Conservation (phyloP, 2,113 vertebrate genomes). For the Pachycephala philippinensis region DNA sequence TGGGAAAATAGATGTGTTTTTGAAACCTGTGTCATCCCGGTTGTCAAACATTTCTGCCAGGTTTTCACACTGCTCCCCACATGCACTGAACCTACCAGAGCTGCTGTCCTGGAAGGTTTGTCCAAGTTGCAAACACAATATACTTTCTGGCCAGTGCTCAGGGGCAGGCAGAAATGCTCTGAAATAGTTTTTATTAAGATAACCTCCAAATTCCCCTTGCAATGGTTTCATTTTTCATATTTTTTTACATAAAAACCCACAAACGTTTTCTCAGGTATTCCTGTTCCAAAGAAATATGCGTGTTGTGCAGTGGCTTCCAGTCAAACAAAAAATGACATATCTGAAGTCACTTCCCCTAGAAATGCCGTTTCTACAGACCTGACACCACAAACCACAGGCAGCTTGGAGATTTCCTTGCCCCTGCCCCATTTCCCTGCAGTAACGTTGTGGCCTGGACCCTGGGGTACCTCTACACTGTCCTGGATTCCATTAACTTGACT, state of each 20-base stretch:
- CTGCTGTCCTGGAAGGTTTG: background rate
- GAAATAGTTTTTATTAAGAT: background rate
- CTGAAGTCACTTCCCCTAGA: background rate
- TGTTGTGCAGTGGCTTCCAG: background rate
- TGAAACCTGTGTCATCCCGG: background rate
- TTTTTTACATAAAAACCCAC: background rate
- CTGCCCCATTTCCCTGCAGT: background rate
- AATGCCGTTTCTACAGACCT: background rate
- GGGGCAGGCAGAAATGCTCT: background rate
- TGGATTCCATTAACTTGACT: background rate
- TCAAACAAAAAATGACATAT: background rate
- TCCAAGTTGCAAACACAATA: background rate
- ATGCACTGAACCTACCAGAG: accelerated
- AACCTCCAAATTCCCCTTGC: background rate
- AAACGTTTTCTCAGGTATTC: background rate
- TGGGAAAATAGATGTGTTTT: background rate
- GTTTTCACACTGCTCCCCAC: background rate
- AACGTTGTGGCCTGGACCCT: background rate
- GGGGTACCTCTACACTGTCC: background rate
- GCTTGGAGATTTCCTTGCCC: background rate
- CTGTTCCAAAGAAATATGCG: background rate
- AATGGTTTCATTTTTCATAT: background rate
- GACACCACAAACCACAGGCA: background rate
- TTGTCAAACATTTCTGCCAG: background rate
- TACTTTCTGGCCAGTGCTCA: background rate